Evolutionary conservation across 2,797 vertebrate genomes (phyloP).

Genomic region (Pseudochirops corinnae): DNA sequence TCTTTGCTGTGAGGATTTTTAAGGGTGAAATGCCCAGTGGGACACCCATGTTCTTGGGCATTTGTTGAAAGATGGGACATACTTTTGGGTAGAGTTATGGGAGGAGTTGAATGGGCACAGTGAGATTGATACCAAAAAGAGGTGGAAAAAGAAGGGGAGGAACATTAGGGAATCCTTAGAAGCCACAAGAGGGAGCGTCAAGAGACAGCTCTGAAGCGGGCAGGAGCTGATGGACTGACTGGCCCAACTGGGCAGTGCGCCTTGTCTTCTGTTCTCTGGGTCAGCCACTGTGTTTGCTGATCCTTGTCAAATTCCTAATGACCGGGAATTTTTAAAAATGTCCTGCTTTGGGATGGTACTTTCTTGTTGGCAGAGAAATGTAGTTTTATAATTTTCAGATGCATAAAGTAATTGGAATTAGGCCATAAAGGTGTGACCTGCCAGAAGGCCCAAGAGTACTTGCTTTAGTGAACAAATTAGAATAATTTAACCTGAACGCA

Average conservation of each 20-base stretch:
- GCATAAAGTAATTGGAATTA: background rate
- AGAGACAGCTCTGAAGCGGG: too few species aligned
- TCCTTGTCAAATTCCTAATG: background rate
- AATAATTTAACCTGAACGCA: conserved; percentile 51
- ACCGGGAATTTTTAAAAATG: conserved; percentile 27
- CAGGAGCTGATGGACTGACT: rapidly evolving
- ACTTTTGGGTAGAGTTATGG: background rate
- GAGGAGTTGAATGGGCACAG: background rate
- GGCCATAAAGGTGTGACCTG: conserved; percentile 42
- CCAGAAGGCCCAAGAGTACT: conserved; percentile 23
- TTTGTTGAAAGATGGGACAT: background rate
- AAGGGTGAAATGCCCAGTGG: background rate
- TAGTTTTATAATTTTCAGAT: conserved; percentile 60
- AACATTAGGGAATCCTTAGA: too few species aligned
- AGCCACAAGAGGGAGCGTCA: too few species aligned
- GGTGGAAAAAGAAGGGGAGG: too few species aligned
- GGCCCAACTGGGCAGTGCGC: too few species aligned
- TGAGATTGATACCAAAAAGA: background rate
- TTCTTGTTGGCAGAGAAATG: too few species aligned
- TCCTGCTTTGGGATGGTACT: conserved; percentile 22
- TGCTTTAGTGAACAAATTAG: conserved; percentile 61
- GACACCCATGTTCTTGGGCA: background rate
- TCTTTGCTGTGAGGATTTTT: background rate
- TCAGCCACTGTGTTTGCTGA: background rate
- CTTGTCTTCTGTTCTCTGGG: too few species aligned